Conservation (phyloP, 2,113 vertebrate species). For the Thamnaconus septentrionalis region DNA sequence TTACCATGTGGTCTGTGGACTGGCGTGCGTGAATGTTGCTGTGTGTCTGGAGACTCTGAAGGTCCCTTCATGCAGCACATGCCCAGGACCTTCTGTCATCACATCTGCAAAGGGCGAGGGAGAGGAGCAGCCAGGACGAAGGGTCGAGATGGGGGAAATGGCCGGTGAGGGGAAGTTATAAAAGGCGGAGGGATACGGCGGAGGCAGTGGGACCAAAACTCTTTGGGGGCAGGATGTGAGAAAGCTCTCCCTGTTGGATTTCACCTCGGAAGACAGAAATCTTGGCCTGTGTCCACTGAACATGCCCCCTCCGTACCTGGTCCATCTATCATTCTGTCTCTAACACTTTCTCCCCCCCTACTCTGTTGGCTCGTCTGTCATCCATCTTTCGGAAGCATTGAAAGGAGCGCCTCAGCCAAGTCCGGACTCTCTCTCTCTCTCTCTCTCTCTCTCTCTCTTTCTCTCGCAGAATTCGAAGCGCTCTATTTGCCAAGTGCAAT, state of each 20-base stretch:
- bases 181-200: conserved; percentile 32
- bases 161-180: conserved; percentile 45
- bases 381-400: conserved; percentile 43
- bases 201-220: conserved; percentile 12
- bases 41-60: conserved; percentile 33
- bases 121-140: conserved; percentile 33
- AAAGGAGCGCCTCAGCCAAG: conserved; percentile 27
- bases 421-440: conserved; percentile 33
- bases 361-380: conserved; percentile 22
- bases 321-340: conserved; percentile 61
- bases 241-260: conserved; percentile 52
- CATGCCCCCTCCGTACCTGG: conserved; percentile 46
- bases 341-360: not conserved
- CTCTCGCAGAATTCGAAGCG: not conserved
- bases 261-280: conserved; percentile 14
- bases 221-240: conserved; percentile 35
- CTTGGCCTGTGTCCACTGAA: conserved; percentile 53
- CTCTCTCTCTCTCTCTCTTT: not conserved
- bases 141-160: conserved; percentile 38
- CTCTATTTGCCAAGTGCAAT: conserved; percentile 29
- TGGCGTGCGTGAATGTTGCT: conserved; percentile 21
- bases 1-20: conserved; percentile 43
- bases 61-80: conserved; percentile 65
- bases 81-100: conserved; percentile 68
- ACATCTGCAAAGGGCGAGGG: conserved; percentile 42